A percentile compares a stretch with the other conserved stretches of the same genome.
Conservation (phyloP, 2,113 vertebrate species). For the Ursus arctos region DNA sequence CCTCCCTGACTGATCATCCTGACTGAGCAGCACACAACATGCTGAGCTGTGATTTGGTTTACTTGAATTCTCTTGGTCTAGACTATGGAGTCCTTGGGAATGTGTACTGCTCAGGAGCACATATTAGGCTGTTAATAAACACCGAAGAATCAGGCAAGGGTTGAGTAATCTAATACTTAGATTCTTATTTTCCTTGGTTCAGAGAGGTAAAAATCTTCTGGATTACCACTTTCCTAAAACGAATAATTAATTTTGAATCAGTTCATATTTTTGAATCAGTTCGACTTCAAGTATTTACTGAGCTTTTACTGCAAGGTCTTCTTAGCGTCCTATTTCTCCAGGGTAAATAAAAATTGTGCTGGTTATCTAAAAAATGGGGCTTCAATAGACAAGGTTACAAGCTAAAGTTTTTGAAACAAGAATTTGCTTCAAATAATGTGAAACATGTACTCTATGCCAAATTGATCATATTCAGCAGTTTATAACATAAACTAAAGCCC, state of each 20-base stretch:
- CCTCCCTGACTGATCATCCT: neutral
- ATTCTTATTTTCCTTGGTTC: neutral
- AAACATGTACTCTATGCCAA: neutral
- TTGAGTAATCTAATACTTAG: neutral
- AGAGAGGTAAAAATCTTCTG: neutral
- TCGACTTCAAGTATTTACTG: slow-evolving; percentile 20
- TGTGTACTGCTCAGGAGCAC: neutral
- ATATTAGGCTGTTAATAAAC: neutral
- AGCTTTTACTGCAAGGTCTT: neutral
- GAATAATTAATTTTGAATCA: neutral
- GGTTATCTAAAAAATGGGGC: neutral
- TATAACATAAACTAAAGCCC: neutral
- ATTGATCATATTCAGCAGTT: neutral
- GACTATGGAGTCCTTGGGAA: neutral
- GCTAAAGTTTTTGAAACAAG: slow-evolving; percentile 21
- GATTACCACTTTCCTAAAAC: neutral
- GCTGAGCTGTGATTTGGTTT: neutral
- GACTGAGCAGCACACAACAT: neutral
- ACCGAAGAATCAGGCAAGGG: neutral
- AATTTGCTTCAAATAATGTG: neutral
- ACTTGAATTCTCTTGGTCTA: neutral
- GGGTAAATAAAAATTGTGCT: neutral
- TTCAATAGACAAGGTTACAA: neutral
- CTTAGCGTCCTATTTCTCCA: neutral
- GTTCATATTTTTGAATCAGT: neutral